Conservation (phyloP, 1,140 invertebrate genomes). For the Brachystomella parvula region DNA sequence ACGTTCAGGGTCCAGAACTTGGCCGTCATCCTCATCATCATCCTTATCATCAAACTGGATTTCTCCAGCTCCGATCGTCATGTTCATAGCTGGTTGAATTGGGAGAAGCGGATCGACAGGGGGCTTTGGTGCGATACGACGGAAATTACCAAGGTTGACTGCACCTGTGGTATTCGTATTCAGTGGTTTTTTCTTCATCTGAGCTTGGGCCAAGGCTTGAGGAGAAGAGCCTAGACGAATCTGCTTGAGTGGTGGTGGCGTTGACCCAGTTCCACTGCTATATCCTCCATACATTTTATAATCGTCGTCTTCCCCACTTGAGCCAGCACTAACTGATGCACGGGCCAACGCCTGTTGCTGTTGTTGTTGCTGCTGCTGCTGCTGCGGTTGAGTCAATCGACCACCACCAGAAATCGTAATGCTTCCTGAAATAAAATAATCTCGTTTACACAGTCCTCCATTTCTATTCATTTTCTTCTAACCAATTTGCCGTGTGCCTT, state of each 20-base stretch:
- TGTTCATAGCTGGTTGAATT: not conserved
- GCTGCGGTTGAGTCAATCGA: not conserved
- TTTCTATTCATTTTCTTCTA: too few relatives aligned
- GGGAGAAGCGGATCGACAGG: not conserved
- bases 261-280: not conserved
- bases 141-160: not conserved
- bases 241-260: not conserved
- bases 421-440: not conserved
- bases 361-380: too few relatives aligned
- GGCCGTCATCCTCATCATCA: slow-evolving; percentile 9
- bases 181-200: not conserved
- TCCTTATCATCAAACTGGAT: slow-evolving; percentile 5
- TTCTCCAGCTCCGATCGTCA: slow-evolving; percentile 2
- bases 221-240: not conserved
- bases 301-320: slow-evolving; percentile 5
- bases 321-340: too few relatives aligned
- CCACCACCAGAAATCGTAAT: not conserved
- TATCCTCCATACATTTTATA: not conserved
- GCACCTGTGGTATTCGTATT: not conserved
- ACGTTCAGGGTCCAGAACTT: slow-evolving; percentile 6
- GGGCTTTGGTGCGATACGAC: slow-evolving; percentile 13
- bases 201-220: not conserved
- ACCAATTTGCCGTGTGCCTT: slow-evolving; percentile 2
- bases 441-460: too few relatives aligned
- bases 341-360: too few relatives aligned